These are phyloP conservation scores for Acanthurus leucopareius DNA, from an alignment of 2,797 vertebrate species.

Conservation along the genomic window DNA sequence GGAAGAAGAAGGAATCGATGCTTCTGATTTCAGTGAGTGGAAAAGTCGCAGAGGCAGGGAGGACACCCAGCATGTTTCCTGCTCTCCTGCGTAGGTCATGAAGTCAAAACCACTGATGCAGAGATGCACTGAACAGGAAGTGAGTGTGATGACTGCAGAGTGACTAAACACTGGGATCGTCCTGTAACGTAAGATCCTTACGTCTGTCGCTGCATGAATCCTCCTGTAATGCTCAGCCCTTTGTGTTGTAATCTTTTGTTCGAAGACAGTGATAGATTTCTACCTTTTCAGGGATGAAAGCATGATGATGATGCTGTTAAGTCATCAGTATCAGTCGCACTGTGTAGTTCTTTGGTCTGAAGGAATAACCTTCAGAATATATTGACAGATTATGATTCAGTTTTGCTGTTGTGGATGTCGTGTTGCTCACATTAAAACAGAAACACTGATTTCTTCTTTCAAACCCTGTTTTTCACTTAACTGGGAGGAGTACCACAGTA, in stretches of 20 bases:
- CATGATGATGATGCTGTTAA: no score
- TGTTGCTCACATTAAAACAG: not conserved
- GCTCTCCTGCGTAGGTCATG: no score
- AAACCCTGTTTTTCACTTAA: slow-evolving; percentile 29
- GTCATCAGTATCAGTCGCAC: no score
- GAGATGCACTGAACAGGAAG: no score
- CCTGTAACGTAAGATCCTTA: not conserved
- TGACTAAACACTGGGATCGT: not conserved
- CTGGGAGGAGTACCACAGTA: slow-evolving; percentile 16
- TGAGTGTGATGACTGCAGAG: not conserved
- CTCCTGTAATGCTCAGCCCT: no score
- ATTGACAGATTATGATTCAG: not conserved
- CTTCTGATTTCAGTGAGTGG: not conserved
- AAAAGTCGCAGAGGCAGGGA: slow-evolving; percentile 11
- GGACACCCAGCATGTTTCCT: slow-evolving; percentile 19
- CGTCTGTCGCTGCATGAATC: not conserved
- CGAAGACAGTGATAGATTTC: not conserved
- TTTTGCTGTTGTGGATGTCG: not conserved
- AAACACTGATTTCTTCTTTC: slow-evolving; percentile 10
- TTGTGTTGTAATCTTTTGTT: not conserved
- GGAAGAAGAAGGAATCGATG: not conserved
- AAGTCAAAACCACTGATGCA: no score
- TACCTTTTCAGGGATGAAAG: not conserved
- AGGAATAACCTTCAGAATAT: not conserved
- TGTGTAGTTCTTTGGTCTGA: no score